phyloP scores from a whole-genome alignment of 2,113 vertebrate species.

The Mus pahari region DNA sequence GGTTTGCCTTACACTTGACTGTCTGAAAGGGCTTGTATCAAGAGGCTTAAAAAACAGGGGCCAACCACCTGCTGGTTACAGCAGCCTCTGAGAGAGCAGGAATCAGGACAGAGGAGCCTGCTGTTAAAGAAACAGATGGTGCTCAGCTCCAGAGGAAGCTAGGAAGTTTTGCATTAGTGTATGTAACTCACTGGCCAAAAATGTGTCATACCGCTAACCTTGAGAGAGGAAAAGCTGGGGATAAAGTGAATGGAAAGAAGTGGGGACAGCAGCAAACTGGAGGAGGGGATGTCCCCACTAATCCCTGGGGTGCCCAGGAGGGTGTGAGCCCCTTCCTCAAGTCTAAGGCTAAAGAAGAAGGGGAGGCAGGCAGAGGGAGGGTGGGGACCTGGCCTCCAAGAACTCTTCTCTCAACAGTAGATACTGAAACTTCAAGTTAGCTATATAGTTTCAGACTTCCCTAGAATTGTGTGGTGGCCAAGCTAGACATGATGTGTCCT shows the following conservation, averaged over 20 bases:
- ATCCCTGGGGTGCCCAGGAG: not conserved
- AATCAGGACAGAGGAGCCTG: not conserved
- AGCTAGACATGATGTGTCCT: not conserved
- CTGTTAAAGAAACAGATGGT: constrained; percentile 37
- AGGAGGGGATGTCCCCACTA: not conserved
- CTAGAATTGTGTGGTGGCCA: not conserved
- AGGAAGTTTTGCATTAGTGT: constrained; percentile 28
- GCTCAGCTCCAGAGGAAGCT: not conserved
- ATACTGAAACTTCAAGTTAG: not conserved
- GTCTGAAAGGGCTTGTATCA: not conserved
- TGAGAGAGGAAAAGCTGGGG: not conserved
- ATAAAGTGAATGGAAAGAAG: not conserved
- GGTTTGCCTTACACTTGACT: not conserved
- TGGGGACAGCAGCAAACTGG: not conserved
- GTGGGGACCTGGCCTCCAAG: not conserved
- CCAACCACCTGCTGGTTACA: not conserved
- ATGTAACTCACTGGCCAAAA: constrained; percentile 55
- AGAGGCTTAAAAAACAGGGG: not conserved
- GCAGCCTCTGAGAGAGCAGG: not conserved
- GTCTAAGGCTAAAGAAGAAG: not conserved
- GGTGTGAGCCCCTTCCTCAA: not conserved
- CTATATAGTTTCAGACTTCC: not conserved
- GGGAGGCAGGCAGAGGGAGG: not conserved
- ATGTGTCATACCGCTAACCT: not conserved
- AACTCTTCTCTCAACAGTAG: not conserved